phyloP scores from a whole-genome alignment of 2,888 invertebrate genomes.

The Hirtodrosophila alboralis region DNA sequence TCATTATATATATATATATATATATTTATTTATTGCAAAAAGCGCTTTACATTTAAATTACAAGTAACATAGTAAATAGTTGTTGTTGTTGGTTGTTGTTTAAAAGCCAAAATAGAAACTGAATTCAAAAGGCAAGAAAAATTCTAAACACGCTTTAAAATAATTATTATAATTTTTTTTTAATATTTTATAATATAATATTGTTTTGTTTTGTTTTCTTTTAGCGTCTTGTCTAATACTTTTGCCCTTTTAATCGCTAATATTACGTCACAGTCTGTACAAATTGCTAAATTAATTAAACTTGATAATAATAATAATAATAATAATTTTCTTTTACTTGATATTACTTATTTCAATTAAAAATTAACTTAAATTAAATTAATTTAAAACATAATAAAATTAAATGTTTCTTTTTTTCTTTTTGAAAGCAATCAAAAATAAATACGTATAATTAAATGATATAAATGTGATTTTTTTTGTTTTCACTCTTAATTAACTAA shows the following conservation, averaged over 20 bases:
- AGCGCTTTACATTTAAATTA: constrained; percentile 83
- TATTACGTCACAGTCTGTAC: constrained; percentile 62
- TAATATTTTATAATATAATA: too few relatives aligned
- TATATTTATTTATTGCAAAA: constrained; percentile 84
- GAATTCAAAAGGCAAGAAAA: constrained; percentile 66
- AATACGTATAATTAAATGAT: constrained; percentile 38
- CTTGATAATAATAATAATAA: too few relatives aligned
- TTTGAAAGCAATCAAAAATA: constrained; percentile 31
- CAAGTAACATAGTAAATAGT: constrained; percentile 64
- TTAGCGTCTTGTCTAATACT: constrained; percentile 59
- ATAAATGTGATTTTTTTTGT: constrained; percentile 6
- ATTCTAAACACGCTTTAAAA: constrained; percentile 26
- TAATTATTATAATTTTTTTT: too few relatives aligned
- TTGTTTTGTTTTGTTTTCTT: too few relatives aligned
- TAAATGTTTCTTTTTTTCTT: too few relatives aligned
- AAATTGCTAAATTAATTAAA: constrained; percentile 35
- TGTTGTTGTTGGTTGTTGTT: constrained; percentile 29
- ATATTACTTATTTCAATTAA: too few relatives aligned
- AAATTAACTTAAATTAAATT: constrained; percentile 31
- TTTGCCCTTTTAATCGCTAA: constrained; percentile 60
- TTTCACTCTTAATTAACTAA: too few relatives aligned
- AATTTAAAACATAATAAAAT: constrained; percentile 40
- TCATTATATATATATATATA: too few relatives aligned
- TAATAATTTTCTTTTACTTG: too few relatives aligned
- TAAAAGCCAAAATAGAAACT: constrained; percentile 36